Conservation (phyloP, 2,797 vertebrate genomes). For the Falco berigora region DNA sequence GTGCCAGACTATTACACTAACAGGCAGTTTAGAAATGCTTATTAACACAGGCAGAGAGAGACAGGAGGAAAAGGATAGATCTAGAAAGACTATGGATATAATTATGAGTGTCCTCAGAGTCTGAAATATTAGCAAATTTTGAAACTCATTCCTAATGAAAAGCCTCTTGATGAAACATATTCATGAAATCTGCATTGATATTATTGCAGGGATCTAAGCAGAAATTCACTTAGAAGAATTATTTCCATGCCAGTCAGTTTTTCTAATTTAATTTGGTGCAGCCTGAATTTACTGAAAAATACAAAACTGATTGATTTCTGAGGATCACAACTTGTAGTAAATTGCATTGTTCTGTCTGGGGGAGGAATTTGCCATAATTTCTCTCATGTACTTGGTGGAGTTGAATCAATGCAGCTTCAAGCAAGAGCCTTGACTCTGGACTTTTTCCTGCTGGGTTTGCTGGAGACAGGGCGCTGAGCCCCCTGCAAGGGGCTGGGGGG, state of each 20-base stretch:
- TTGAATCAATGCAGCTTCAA: not conserved
- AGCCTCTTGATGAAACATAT: not conserved
- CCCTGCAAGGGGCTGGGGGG: fast-evolving
- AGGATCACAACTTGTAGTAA: not conserved
- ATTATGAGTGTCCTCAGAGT: not conserved
- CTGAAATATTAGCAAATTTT: not conserved
- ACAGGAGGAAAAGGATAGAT: not conserved
- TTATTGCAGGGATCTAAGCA: not conserved
- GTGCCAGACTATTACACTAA: not conserved
- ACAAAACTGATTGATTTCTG: not conserved
- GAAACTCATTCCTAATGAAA: not conserved
- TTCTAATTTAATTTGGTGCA: constrained; percentile 9
- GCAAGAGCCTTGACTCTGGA: not conserved
- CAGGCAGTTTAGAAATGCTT: not conserved
- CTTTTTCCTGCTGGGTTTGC: not conserved
- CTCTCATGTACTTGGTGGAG: not conserved
- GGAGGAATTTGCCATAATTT: not conserved
- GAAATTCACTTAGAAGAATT: not conserved
- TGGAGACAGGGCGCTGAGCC: not conserved
- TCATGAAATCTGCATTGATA: not conserved
- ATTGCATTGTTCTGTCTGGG: not conserved
- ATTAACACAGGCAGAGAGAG: not conserved
- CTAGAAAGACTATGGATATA: not conserved
- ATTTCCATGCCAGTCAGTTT: not conserved
- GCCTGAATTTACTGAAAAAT: not conserved